Percentiles rank a stretch among this genome's conserved stretches.
These are phyloP conservation scores for Eumacrocentrus americanus DNA, from an alignment of 2,888 invertebrate species.

Conservation along the genomic window DNA sequence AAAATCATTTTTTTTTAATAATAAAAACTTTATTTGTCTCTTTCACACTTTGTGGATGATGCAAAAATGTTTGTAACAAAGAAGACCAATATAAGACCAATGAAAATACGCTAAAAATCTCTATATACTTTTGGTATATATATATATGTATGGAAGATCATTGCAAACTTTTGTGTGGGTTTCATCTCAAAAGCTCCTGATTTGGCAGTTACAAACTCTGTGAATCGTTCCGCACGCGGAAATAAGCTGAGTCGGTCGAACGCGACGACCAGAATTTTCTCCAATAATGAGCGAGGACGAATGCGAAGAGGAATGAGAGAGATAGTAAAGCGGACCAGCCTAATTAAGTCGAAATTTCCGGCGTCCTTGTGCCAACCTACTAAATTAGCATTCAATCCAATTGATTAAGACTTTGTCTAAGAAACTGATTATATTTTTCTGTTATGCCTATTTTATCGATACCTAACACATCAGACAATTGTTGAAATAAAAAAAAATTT, in stretches of 20 bases:
- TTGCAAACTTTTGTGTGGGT: background rate
- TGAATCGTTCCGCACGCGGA: conserved; percentile 20
- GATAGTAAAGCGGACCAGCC: conserved; percentile 5
- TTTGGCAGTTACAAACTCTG: conserved; percentile 13
- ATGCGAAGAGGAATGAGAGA: background rate
- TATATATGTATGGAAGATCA: no score
- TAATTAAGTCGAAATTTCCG: conserved; percentile 47
- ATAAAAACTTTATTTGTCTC: no score
- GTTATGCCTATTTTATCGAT: no score
- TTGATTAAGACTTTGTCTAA: background rate
- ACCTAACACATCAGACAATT: no score
- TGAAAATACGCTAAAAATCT: background rate
- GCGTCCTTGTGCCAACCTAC: conserved; percentile 48
- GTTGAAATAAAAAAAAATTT: no score
- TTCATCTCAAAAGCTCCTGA: conserved; percentile 5
- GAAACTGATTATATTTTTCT: no score
- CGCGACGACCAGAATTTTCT: conserved; percentile 5
- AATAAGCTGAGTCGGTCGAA: conserved; percentile 26
- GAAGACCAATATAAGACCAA: background rate
- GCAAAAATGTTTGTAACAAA: no score
- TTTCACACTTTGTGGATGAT: no score
- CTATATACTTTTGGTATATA: background rate
- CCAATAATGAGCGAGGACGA: background rate
- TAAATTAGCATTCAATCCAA: conserved; percentile 54
- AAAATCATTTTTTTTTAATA: no score